A percentile compares a stretch with the other conserved stretches of the same genome.
These are phyloP conservation scores for Eudorcas thomsonii DNA, from an alignment of 2,113 vertebrate genomes.

Conservation along the genomic window DNA sequence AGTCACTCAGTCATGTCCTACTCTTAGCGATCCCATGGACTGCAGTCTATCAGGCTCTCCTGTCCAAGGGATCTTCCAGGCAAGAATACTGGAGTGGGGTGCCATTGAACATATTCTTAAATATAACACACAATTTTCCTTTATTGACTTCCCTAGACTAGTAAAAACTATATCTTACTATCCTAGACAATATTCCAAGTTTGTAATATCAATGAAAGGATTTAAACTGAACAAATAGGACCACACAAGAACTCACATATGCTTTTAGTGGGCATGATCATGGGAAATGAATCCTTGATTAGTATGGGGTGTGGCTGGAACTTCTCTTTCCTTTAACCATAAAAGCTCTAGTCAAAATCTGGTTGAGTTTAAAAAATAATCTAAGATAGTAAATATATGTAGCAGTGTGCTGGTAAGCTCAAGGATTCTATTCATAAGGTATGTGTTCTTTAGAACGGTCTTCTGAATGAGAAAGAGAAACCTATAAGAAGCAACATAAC, in stretches of 20 bases:
- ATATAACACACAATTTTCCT: slow-evolving; percentile 53
- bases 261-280: not conserved
- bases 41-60: too few relatives aligned
- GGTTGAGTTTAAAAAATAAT: not conserved
- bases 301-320: not conserved
- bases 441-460: not conserved
- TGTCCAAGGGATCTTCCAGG: too few relatives aligned
- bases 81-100: too few relatives aligned
- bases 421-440: not conserved
- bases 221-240: slow-evolving; percentile 8
- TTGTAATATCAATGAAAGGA: slow-evolving; percentile 2
- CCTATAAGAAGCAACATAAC: not conserved
- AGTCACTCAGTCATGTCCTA: too few relatives aligned
- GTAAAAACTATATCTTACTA: slow-evolving; percentile 39
- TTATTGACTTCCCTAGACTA: slow-evolving; percentile 49
- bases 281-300: slow-evolving; percentile 8
- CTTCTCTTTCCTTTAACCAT: not conserved
- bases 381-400: not conserved
- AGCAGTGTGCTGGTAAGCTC: not conserved
- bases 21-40: too few relatives aligned
- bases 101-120: slow-evolving; percentile 23
- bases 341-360: not conserved
- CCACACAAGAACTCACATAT: slow-evolving; percentile 26
- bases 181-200: slow-evolving; percentile 23
- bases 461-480: not conserved